These are phyloP conservation scores for Coluber constrictor DNA, from an alignment of 2,797 vertebrate genomes.

Conservation along the genomic window DNA sequence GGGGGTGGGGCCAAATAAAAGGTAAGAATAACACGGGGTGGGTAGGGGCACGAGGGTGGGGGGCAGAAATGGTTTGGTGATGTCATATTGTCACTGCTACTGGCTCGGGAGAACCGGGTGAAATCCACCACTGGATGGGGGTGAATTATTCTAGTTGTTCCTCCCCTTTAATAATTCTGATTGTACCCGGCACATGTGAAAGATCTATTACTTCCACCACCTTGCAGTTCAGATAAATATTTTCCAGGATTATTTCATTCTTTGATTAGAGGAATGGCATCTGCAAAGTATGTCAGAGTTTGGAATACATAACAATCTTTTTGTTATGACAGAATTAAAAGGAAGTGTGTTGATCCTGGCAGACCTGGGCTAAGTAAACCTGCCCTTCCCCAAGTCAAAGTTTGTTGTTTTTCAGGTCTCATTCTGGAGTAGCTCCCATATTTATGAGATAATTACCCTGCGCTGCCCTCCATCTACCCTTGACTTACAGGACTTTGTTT, in stretches of 20 bases:
- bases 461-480: background rate
- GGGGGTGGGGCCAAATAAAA: too few species aligned
- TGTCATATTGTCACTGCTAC: too few species aligned
- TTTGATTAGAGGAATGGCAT: background rate
- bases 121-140: background rate
- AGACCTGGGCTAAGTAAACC: background rate
- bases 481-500: background rate
- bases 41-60: too few species aligned
- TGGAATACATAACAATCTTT: background rate
- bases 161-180: background rate
- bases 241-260: background rate
- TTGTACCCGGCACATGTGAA: background rate
- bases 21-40: too few species aligned
- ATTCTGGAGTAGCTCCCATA: background rate
- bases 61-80: too few species aligned
- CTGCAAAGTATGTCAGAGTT: background rate
- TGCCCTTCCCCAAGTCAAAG: background rate
- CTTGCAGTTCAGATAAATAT: background rate
- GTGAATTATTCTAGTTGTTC: background rate
- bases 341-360: background rate
- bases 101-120: too few species aligned
- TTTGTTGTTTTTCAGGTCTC: background rate
- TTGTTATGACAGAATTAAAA: background rate
- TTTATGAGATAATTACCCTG: background rate
- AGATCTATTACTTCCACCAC: too few species aligned